Evolutionary conservation across 2,888 invertebrate genomes (phyloP), one percentile per base, ranked within the genome.

Genomic region (Protonemura montana): DNA sequence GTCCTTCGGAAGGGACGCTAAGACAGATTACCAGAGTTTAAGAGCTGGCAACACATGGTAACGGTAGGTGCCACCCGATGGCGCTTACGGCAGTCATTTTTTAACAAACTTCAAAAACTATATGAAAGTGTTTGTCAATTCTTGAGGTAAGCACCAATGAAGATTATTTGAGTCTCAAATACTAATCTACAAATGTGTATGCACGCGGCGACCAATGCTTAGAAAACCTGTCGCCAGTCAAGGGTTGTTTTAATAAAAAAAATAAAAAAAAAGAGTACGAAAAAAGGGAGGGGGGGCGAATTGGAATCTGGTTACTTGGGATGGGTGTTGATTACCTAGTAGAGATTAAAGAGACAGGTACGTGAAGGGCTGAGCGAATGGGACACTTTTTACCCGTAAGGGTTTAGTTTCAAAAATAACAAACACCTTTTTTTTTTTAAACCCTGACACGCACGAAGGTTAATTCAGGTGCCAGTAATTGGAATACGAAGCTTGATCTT

Each of bases 241-340:
- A 59, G 59, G 59, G 59, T 59, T 59, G 59, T 59, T 59, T 59
- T 59, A 59, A 59, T 59, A 21, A 59, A 59, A 59, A 59, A 59
- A 21, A 13, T 59, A 59, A n/a, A n/a, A n/a, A n/a, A n/a, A n/a
- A n/a, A n/a, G n/a, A n/a, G n/a, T n/a, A n/a, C n/a, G n/a, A n/a
- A n/a, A n/a, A n/a, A n/a, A n/a, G n/a, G n/a, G n/a, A n/a, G n/a
- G n/a, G n/a, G n/a, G 59, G 59, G 59, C 21, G 13, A 21, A 59
- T 59, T 59, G 21, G 59, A 59, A 59, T 59, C 21, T 59, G 21
- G 59, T 59, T 59, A 59, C 59, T 59, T 1, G 59, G 6, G 1
- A 59, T 16, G 16, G 16, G 59, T 59, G 59, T 59, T 59, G 21
- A 2, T 21, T 59, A 16, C 21, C 59, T 10, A 21, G 35, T 10